These are phyloP conservation scores for Nomia melanderi DNA, from an alignment of 1,140 invertebrate genomes.

Conservation along the genomic window DNA sequence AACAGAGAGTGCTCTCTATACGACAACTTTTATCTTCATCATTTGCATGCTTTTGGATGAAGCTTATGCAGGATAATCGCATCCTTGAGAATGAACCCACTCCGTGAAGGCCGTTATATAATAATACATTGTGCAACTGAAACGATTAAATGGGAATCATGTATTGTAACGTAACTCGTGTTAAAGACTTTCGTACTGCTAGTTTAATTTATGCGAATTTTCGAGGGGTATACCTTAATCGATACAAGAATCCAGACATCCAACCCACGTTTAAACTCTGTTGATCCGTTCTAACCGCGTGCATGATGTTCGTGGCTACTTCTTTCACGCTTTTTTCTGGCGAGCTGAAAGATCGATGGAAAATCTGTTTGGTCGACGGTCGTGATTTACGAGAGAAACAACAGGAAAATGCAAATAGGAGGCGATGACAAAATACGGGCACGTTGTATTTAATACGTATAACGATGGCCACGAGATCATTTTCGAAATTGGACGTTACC, in stretches of 20 bases:
- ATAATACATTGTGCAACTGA: conserved; percentile 68
- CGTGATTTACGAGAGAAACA: neutral
- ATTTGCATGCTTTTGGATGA: neutral
- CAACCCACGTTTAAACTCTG: conserved; percentile 64
- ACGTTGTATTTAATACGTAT: no score
- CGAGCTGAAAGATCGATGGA: conserved; percentile 39
- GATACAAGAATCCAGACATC: conserved; percentile 68
- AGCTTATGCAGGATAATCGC: conserved; percentile 34
- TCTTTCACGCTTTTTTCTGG: conserved; percentile 64
- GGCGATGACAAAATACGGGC: no score
- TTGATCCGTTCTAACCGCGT: conserved; percentile 71
- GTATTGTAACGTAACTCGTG: neutral
- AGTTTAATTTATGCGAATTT: neutral
- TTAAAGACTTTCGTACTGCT: no score
- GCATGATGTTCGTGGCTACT: conserved; percentile 71
- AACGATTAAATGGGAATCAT: conserved; percentile 35
- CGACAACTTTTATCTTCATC: neutral
- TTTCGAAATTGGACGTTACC: conserved; percentile 54
- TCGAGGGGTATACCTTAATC: conserved; percentile 64
- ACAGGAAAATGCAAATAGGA: no score
- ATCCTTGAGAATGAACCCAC: conserved; percentile 66
- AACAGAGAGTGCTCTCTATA: no score
- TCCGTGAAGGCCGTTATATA: conserved; percentile 70
- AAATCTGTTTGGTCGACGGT: neutral
- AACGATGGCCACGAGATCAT: no score